Evolutionary conservation across 2,113 vertebrate species (phyloP), one percentile per base, ranked within the genome.

Genomic region (Clarias batrachus): DNA sequence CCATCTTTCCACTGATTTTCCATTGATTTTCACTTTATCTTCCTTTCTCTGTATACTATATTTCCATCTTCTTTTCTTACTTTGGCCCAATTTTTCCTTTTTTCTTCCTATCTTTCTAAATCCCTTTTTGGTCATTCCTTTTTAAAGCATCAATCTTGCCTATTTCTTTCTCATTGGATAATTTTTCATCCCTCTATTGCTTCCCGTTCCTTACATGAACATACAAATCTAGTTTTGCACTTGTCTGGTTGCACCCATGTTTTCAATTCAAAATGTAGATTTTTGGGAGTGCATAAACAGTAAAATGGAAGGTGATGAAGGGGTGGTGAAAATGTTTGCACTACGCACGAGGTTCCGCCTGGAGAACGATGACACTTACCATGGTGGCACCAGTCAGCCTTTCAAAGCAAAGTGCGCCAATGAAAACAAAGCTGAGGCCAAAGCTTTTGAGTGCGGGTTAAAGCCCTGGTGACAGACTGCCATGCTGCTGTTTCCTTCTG

Each of bases 401-500:
- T 62, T 57, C 60, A 12, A 68, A 85, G 66, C 41, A 21, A 80
- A 80, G 52, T 3, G 11, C 19, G 6, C 48, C 27, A 80, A 56
- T 80, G 27, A 66, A 59, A 70, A 59, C 52, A 59, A 19, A 70
- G 77, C 54, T 6, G 37, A 14, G 57, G 23, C 33, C 37, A 63
- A 48, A 41, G 33, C 30, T 21, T 41, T 3, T 41, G 68, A 71
- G 30, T 19, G n/a, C 14, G 2, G 3, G 9, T 74, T 48, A 48
- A 23, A 86, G 77, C 66, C 25, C 54, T 86, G 54, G 57, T 68
- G 85, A 66, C 30, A 80, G 4, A 17, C 63, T 5, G 60, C 25
- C 76, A 68, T 5, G 1, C 80, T 6, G 41, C 17, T 59, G 54
- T 86, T 81, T 60, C 65, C 33, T 73, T 30, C 56, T 68, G 56